Percentiles rank a stretch among this genome's conserved stretches.
Evolutionary conservation across 53 echinoderm and acorn worm genomes (phyloP).

Genomic region (Arbacia lixula): DNA sequence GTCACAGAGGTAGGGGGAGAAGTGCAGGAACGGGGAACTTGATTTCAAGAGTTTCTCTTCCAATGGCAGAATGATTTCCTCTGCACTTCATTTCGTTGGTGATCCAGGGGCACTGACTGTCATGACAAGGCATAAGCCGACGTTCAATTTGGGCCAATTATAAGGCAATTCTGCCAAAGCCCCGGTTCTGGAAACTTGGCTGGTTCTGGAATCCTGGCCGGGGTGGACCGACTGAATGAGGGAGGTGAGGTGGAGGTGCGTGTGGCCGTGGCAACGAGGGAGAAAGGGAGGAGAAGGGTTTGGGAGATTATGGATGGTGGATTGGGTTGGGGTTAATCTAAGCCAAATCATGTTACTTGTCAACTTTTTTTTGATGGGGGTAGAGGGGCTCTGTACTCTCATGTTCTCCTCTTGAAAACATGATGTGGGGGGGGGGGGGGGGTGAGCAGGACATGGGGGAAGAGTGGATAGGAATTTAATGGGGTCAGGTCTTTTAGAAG

Average conservation of each 20-base stretch:
- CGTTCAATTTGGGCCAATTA: constrained; percentile 40
- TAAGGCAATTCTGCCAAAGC: constrained; percentile 31
- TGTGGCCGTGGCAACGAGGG: constrained; percentile 12
- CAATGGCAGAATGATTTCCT: constrained; percentile 4
- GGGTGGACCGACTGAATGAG: too few species aligned
- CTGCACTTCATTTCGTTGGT: not conserved
- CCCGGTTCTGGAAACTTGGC: too few species aligned
- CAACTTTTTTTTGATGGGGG: not conserved
- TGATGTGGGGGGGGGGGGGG: not conserved
- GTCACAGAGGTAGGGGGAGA: constrained; percentile 19
- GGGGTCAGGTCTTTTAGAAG: too few species aligned
- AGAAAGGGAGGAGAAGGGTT: not conserved
- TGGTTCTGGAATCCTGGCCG: too few species aligned
- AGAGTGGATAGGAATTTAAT: not conserved
- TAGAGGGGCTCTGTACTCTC: not conserved
- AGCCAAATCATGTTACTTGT: not conserved
- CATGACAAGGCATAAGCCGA: constrained; percentile 28
- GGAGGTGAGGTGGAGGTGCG: too few species aligned
- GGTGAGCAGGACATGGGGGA: not conserved
- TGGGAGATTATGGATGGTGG: constrained; percentile 20
- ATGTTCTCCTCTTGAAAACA: too few species aligned
- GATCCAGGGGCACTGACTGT: constrained; percentile 1
- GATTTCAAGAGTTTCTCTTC: constrained; percentile 23
- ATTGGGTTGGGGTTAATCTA: constrained; percentile 25
- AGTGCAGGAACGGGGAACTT: constrained; percentile 17